Evolutionary conservation across 2,888 invertebrate species (phyloP).

Genomic region (Amblyjoppa proteus): DNA sequence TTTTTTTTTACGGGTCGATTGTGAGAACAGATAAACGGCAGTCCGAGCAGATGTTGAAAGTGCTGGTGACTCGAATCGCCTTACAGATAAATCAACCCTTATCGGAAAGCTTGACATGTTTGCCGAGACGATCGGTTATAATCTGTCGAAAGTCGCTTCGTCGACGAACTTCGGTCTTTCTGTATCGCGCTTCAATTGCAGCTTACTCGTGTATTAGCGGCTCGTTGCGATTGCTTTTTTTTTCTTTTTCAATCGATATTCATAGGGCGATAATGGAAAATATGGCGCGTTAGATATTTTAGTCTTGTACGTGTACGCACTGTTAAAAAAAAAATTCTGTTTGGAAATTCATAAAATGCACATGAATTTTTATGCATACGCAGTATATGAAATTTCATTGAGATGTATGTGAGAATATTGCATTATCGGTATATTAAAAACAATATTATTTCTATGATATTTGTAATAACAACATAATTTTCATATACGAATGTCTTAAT

Average conservation of each 20-base stretch:
- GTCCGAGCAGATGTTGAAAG: background rate
- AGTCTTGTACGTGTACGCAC: too few relatives aligned
- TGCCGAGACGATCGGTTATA: slow-evolving; percentile 13
- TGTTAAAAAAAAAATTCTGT: too few relatives aligned
- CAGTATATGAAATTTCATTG: too few relatives aligned
- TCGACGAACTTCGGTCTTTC: background rate
- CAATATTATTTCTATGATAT: too few relatives aligned
- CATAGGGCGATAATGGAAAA: background rate
- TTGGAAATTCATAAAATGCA: too few relatives aligned
- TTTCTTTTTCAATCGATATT: background rate
- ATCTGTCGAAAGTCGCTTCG: background rate
- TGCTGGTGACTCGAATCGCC: background rate
- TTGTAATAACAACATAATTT: too few relatives aligned
- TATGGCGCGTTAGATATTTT: background rate
- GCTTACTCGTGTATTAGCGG: background rate
- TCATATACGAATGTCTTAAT: too few relatives aligned
- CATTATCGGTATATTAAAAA: too few relatives aligned
- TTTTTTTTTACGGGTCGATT: background rate
- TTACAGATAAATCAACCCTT: slow-evolving; percentile 13
- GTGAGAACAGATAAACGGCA: background rate
- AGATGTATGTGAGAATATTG: too few relatives aligned
- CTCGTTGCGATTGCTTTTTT: background rate
- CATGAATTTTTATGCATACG: too few relatives aligned
- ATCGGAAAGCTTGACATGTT: slow-evolving; percentile 15
- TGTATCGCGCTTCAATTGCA: background rate